Percentiles rank a stretch among this genome's conserved stretches.
phyloP scores from a whole-genome alignment of 2,888 invertebrate species.

The Drosophila conformis region DNA sequence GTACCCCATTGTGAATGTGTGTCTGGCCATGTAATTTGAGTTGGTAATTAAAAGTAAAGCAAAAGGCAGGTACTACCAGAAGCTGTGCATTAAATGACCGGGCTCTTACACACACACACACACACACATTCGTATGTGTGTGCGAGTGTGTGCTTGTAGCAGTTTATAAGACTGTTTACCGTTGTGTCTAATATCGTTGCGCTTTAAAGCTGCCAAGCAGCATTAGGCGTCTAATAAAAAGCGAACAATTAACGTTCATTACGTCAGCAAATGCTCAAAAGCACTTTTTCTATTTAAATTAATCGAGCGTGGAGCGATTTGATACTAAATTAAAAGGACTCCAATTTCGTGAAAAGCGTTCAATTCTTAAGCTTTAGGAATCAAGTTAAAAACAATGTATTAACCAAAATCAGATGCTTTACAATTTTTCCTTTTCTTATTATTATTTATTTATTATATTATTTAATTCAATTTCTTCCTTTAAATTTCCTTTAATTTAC shows the following conservation, averaged over 20 bases:
- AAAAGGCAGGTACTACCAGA: slow-evolving; percentile 62
- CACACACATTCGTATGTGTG: not conserved
- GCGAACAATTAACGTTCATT: slow-evolving; percentile 6
- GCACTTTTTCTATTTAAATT: not conserved
- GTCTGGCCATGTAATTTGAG: slow-evolving; percentile 70
- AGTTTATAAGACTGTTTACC: slow-evolving; percentile 47
- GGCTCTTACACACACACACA: slow-evolving; percentile 16
- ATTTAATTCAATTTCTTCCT: too few species aligned
- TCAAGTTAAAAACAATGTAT: not conserved
- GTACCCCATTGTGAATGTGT: slow-evolving; percentile 43
- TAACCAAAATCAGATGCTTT: not conserved
- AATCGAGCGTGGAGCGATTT: not conserved
- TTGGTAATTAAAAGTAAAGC: slow-evolving; percentile 78
- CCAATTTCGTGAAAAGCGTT: not conserved
- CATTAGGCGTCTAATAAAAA: slow-evolving; percentile 13
- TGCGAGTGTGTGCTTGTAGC: slow-evolving; percentile 16
- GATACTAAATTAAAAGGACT: not conserved
- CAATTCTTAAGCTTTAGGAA: not conserved
- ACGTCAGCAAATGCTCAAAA: not conserved
- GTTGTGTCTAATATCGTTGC: slow-evolving; percentile 21
- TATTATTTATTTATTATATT: not conserved
- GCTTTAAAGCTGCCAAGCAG: slow-evolving; percentile 20
- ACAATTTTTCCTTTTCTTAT: not conserved
- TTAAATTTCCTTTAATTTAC: too few species aligned
- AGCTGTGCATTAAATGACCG: slow-evolving; percentile 67